phyloP scores from a whole-genome alignment of 2,797 vertebrate species.

The Nannoperca australis region DNA sequence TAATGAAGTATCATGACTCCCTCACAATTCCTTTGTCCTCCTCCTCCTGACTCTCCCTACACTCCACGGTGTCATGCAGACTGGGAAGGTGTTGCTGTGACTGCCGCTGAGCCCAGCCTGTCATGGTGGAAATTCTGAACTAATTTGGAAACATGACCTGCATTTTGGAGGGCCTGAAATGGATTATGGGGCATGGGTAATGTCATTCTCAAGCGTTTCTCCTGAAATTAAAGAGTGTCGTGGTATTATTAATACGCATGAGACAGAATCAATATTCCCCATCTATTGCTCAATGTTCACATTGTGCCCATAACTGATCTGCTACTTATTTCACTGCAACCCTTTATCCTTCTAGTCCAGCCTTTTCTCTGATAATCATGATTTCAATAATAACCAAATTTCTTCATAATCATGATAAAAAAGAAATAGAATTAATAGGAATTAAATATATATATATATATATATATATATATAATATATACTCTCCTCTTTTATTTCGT shows the following conservation, averaged over 20 bases:
- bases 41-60: conserved; percentile 32
- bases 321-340: conserved; percentile 15
- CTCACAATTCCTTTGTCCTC: conserved; percentile 45
- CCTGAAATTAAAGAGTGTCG: conserved; percentile 66
- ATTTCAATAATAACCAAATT: neutral
- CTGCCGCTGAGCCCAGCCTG: conserved; percentile 43
- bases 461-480: too few species aligned
- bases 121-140: conserved; percentile 62
- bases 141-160: conserved; percentile 78
- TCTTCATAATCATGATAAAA: neutral
- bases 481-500: neutral
- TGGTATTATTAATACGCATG: conserved; percentile 68
- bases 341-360: neutral
- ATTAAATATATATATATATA: too few species aligned
- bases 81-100: conserved; percentile 62
- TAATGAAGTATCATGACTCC: conserved; percentile 73
- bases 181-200: conserved; percentile 67
- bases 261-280: conserved; percentile 71
- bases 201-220: conserved; percentile 72
- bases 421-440: neutral
- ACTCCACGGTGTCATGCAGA: conserved; percentile 31
- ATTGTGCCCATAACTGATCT: conserved; percentile 32
- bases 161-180: conserved; percentile 70
- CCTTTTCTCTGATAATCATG: neutral
- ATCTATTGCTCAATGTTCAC: conserved; percentile 48